Base-by-base conservation (phyloP, 2,797 vertebrate species). In the Bufotes viridis region DNA sequence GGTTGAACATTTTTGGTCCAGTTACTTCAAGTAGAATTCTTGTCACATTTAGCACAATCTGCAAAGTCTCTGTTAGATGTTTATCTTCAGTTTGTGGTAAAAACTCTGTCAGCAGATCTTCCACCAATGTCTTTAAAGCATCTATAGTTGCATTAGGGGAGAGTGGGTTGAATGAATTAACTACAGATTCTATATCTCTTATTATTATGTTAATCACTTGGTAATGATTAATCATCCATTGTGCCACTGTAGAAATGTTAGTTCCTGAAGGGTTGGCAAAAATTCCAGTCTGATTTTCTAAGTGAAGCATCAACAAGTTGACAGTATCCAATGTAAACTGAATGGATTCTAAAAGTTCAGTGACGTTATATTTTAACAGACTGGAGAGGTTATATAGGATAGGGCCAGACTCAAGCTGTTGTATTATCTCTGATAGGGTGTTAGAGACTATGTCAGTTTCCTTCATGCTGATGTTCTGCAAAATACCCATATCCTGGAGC, bases 201-300 rank as follows among this genome's bases (percentile, higher is more conserved):
- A 86, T 65, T 67, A 85, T 67, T 18, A 55, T 10, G 29, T 22
- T 58, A 6, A 89, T 82, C 3, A 49, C 18, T 65, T 75, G 79
- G 34, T 86, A 82, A 51, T 82, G 86, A 22, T 69, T 58, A 34
- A 20, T 29, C 13, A 88, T 65, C 88, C 88, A 89, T 13, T 82
- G 58, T 49, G 13, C 26, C 9, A 81, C 17, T 24, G 34, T 49
- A 13, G 58, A 3, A 11, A 84, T 29, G 10, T 58, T 49, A 49
- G 5, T 2, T 11, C 49, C 69, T 82, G 49, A 29, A 69, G 67
- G 58, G 61, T 26, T 53, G 6, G 26, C 55, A 29, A 86, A 58
- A 10, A 9, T 9, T n/a, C 20, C 26, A 24, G 78, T 55, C 22
- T 81, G n/a, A 61, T 75, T 78, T 65, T 75, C 17, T 22, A 18